Percentiles rank a stretch among this genome's conserved stretches.
Conservation (phyloP, 1,140 invertebrate genomes). For the Heliconius hewitsoni region DNA sequence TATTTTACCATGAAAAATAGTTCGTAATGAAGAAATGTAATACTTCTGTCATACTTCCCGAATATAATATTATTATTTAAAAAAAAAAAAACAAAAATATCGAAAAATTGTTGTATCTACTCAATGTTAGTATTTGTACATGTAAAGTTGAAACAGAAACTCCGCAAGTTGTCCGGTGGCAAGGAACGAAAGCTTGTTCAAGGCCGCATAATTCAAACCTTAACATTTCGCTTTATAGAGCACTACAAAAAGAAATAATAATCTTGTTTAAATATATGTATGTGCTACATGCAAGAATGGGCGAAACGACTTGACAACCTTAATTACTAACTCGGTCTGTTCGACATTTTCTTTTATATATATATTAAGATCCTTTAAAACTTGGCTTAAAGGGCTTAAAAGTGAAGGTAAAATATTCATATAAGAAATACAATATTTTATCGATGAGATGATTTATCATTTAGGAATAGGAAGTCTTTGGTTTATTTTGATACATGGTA, state of each 20-base stretch:
- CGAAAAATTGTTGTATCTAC: conserved; percentile 39
- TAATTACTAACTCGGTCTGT: conserved; percentile 21
- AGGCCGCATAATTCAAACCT: conserved; percentile 56
- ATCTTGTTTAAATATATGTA: conserved; percentile 14
- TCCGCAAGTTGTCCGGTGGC: conserved; percentile 46
- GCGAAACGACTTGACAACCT: conserved; percentile 20
- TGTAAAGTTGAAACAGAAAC: conserved; percentile 34
- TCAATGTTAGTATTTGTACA: conserved; percentile 31
- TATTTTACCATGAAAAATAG: no score
- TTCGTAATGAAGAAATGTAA: no score
- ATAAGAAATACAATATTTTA: not conserved
- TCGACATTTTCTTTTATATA: conserved; percentile 17
- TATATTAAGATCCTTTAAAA: conserved; percentile 10
- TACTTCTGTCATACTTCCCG: no score
- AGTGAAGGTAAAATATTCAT: not conserved
- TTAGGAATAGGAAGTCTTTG: not conserved
- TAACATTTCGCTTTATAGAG: conserved; percentile 67
- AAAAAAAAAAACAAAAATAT: not conserved
- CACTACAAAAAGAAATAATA: conserved; percentile 53
- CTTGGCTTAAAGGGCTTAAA: not conserved
- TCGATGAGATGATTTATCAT: not conserved
- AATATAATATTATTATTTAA: no score
- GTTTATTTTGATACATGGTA: no score
- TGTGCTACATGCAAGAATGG: not conserved
- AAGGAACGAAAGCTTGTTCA: conserved; percentile 61